Evolutionary conservation across 2,888 invertebrate genomes (phyloP), one percentile per base, ranked within the genome.

Genomic region (Leucophenga montana): DNA sequence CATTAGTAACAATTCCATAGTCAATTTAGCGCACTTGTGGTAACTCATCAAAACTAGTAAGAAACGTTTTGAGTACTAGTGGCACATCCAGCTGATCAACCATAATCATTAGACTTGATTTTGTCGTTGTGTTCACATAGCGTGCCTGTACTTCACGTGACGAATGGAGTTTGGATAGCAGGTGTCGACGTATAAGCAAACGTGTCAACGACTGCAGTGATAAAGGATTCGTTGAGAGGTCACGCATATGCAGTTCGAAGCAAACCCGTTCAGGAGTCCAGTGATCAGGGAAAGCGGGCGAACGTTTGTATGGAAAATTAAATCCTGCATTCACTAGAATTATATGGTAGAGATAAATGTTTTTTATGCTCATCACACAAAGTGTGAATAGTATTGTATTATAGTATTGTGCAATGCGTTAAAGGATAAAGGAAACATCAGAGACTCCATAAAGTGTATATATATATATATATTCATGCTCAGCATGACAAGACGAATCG

Each of bases 61-160:
- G 75, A 75, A 84, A 89, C 69, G 73, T 76, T 69, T 88, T 85
- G 33, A 88, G 69, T 1, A 78, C 77, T 46, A 71, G 74, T 13
- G 88, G 89, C 67, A 88, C 79, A 66, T 78, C 85, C 33, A 87
- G 80, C 70, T 84, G 78, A 57, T 81, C 80, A 9, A 88, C 83
- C 27, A 88, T 80, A 66, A 75, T 75, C n/a, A 77, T 75, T 62
- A 88, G 66, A 27, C 84, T 83, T 3, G 88, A 88, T 57, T 85
- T 82, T 31, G 82, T 73, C 53, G 73, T 79, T 9, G 86, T 86
- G 48, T 86, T 76, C 3, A 80, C 77, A 71, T 83, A 78, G 71
- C 73, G 66, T n/a, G 67, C 22, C 33, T 79, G 78, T 8, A 80
- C 66, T 22, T 61, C 66, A 13, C 57, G 57, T 46, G 77, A 76